Conservation (phyloP, 2,888 invertebrate genomes). For the Glaucopsyche alexis region DNA sequence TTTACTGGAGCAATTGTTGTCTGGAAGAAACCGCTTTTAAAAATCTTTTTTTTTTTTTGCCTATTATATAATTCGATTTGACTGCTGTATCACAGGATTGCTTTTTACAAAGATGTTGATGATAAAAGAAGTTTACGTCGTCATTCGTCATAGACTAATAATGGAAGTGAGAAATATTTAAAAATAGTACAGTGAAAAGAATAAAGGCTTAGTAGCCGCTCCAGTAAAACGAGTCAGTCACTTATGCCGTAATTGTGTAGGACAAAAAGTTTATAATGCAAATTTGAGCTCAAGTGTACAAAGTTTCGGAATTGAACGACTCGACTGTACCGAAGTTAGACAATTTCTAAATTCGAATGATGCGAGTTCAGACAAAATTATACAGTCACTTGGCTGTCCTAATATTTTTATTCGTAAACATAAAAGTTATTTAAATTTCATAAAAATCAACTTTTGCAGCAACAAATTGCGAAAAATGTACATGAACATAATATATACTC, state of each 20-base stretch:
- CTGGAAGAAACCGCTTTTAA: no score
- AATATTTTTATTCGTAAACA: constrained; percentile 2
- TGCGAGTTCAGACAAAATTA: constrained; percentile 20
- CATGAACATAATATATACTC: no score
- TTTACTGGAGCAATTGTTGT: no score
- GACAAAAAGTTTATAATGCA: constrained; percentile 31
- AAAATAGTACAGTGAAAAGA: no score
- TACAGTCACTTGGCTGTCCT: neutral
- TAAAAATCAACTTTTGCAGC: neutral
- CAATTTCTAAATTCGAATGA: constrained; percentile 31
- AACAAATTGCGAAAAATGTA: neutral
- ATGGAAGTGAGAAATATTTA: no score
- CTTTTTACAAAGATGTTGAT: no score
- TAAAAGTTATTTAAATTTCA: neutral
- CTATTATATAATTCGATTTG: no score
- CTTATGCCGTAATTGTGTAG: constrained; percentile 26
- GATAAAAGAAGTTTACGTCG: no score
- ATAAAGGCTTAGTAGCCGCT: neutral
- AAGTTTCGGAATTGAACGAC: constrained; percentile 24
- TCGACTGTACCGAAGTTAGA: constrained; percentile 27
- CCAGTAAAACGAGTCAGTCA: constrained; percentile 1
- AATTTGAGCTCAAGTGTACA: constrained; percentile 29
- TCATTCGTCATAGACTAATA: no score
- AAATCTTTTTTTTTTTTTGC: no score
- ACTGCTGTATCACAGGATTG: no score